Evolutionary conservation across 1,140 invertebrate genomes (phyloP).

Genomic region (Ganaspis sp.): DNA sequence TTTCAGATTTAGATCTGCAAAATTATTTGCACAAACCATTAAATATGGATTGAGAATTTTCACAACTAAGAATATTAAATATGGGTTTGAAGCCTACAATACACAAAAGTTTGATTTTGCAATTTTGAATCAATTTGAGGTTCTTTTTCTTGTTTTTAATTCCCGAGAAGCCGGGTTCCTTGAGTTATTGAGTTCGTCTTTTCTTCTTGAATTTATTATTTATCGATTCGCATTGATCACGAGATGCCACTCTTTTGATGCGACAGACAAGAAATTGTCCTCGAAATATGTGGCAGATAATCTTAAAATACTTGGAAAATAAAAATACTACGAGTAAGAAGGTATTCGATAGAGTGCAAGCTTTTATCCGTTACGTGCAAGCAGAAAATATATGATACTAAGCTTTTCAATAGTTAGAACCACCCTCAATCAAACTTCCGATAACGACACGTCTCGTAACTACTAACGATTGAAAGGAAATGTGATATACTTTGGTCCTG

Average conservation of each 20-base stretch:
- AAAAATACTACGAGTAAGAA: background rate
- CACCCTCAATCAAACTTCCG: background rate
- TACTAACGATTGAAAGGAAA: constrained; percentile 10
- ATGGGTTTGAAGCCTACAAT: too few relatives aligned
- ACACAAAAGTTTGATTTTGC: too few relatives aligned
- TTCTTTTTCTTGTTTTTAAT: background rate
- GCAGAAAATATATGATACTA: background rate
- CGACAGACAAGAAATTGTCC: background rate
- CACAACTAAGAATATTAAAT: too few relatives aligned
- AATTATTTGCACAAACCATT: too few relatives aligned
- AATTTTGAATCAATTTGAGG: too few relatives aligned
- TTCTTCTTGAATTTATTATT: background rate
- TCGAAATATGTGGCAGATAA: background rate
- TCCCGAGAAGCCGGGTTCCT: constrained; percentile 13
- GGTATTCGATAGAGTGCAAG: background rate
- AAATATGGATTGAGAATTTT: too few relatives aligned
- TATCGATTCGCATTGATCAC: constrained; percentile 16
- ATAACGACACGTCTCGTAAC: background rate
- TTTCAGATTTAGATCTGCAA: too few relatives aligned
- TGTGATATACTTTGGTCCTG: background rate
- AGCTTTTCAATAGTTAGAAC: constrained; percentile 8
- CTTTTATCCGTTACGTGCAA: background rate
- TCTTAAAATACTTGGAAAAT: constrained; percentile 16
- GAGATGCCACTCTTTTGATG: background rate
- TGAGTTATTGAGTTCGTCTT: constrained; percentile 13